These are phyloP conservation scores for Trachythela sp. DNA, from an alignment of 64 coral and sea anemone genomes.

Conservation along the genomic window DNA sequence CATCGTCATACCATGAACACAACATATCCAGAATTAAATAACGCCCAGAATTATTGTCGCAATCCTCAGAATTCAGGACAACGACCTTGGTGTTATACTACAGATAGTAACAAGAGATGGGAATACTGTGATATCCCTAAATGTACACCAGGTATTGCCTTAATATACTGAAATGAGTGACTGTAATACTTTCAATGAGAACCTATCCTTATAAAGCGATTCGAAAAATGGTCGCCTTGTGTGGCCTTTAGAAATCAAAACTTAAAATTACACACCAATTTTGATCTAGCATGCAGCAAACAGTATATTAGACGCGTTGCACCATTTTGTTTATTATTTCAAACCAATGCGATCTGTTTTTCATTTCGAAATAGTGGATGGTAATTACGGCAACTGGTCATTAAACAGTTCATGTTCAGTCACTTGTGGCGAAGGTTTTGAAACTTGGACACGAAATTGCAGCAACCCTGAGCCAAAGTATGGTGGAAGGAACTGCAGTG, in stretches of 20 bases:
- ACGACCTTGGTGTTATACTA: constrained; percentile 67
- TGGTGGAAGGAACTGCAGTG: background rate
- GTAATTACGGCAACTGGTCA: background rate
- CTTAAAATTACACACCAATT: too few species aligned
- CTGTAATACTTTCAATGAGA: too few species aligned
- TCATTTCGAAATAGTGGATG: background rate
- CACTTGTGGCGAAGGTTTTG: background rate
- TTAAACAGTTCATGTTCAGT: background rate
- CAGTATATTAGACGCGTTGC: too few species aligned
- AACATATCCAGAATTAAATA: constrained; percentile 11
- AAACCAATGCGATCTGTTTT: too few species aligned
- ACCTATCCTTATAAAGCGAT: too few species aligned
- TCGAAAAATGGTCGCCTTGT: too few species aligned
- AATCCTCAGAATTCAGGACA: constrained; percentile 48
- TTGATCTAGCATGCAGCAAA: too few species aligned
- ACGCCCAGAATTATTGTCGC: constrained; percentile 49
- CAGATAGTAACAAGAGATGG: constrained; percentile 49
- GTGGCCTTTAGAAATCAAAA: too few species aligned
- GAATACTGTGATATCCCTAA: constrained; percentile 55
- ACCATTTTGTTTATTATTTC: too few species aligned
- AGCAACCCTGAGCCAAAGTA: background rate
- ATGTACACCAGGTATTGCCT: constrained; percentile 18
- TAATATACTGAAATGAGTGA: too few species aligned
- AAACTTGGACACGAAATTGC: background rate
- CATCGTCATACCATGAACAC: constrained; percentile 65